Evolutionary conservation across 2,113 vertebrate genomes (phyloP).

Genomic region (Dolichallabes microphthalmus): DNA sequence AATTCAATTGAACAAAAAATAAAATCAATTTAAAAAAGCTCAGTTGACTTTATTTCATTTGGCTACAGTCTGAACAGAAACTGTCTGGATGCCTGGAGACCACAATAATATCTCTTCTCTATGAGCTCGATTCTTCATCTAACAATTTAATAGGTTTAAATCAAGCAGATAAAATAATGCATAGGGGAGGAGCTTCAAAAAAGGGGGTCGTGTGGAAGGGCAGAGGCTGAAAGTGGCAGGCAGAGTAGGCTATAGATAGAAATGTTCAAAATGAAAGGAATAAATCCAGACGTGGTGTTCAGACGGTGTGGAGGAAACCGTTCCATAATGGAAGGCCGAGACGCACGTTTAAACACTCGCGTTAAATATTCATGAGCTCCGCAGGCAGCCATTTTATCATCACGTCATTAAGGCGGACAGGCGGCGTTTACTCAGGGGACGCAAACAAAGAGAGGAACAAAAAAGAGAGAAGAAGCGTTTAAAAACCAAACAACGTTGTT

Average conservation of each 20-base stretch:
- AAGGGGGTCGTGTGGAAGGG: not conserved
- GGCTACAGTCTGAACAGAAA: not conserved
- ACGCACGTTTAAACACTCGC: conserved; percentile 21
- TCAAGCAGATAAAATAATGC: not conserved
- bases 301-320: conserved; percentile 57
- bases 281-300: conserved; percentile 28
- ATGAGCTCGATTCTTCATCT: not conserved
- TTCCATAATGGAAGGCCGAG: conserved; percentile 68
- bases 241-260: not conserved
- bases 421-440: conserved; percentile 64
- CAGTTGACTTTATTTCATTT: not conserved
- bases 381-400: conserved; percentile 73
- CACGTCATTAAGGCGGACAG: conserved; percentile 61
- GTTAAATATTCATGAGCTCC: conserved; percentile 74
- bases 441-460: conserved; percentile 63
- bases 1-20: not conserved
- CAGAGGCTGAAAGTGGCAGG: not conserved
- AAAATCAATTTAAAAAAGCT: not conserved
- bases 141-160: not conserved
- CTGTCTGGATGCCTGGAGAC: no score
- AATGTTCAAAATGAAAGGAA: conserved; percentile 28
- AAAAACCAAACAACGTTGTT: not conserved
- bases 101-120: not conserved
- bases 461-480: conserved; percentile 27
- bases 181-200: not conserved